Evolutionary conservation across 2,113 vertebrate genomes (phyloP).

Genomic region (Tragelaphus imberbis): DNA sequence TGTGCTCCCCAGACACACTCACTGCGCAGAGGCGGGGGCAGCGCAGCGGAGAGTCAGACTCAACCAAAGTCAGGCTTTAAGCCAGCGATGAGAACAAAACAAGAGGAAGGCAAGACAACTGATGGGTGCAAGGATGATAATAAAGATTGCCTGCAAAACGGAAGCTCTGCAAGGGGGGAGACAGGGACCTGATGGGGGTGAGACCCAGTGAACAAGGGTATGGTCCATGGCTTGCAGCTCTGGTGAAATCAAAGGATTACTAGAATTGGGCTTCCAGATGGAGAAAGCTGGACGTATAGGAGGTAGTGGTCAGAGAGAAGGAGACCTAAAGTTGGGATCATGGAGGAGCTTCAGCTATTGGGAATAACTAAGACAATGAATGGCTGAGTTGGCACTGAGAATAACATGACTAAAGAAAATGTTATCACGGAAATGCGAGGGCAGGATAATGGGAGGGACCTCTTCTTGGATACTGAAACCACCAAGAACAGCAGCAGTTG

Average conservation of each 20-base stretch:
- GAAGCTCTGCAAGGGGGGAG: neutral
- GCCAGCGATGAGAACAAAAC: neutral
- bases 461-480: neutral
- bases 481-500: neutral
- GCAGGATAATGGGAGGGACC: neutral
- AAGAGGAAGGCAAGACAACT: neutral
- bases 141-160: neutral
- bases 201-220: neutral
- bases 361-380: neutral
- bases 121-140: neutral
- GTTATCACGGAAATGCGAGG: neutral
- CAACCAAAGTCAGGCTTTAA: neutral
- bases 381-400: neutral
- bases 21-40: neutral
- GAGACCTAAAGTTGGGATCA: neutral
- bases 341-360: neutral
- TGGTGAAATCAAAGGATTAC: neutral
- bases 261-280: neutral
- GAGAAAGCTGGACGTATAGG: neutral
- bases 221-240: neutral
- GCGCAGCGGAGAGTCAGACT: neutral
- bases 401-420: neutral
- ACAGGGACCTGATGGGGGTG: neutral
- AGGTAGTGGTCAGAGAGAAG: neutral
- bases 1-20: neutral